Evolutionary conservation across 2,888 invertebrate genomes (phyloP), one percentile per base, ranked within the genome.

Genomic region (Pollenia amentaria): DNA sequence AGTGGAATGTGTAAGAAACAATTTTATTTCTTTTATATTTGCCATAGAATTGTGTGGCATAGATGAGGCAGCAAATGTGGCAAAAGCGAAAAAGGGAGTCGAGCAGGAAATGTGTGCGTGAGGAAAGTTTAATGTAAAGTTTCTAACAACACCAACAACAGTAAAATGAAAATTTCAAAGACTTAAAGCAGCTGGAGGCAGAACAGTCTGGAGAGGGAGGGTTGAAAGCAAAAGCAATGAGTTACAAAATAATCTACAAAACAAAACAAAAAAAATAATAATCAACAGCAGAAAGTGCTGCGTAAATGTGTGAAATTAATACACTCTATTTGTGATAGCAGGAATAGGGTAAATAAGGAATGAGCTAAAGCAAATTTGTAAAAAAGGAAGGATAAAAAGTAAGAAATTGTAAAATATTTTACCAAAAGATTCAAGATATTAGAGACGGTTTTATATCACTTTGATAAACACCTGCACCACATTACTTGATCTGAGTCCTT

Each of bases 251-350:
- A 75, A 67, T 75, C 40, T 16, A 46, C 10, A 53, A 53, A 40
- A 70, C 29, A 29, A 53, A 65, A 65, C 51, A 44, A 21, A n/a
- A n/a, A 18, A 40, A 16, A 46, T 18, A 6, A 67, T 57, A 67
- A n/a, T 42, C 16, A 60, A 53, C 12, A 64, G 67, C 44, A 57
- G 29, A 87, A 87, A 83, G 72, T 76, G 76, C 73, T 87, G 87
- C 80, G 87, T 77, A 84, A 87, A 87, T 81, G 87, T 87, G 84
- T 87, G 80, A 84, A 84, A 81, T 80, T 84, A 84, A 87, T 81
- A 87, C 62, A 87, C 76, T 80, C 42, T 72, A 51, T 42, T 57
- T 48, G 75, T 16, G 48, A 60, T 53, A 60, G n/a, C n/a, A 18
- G 11, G 11, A 38, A 14, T 64, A 8, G 65, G 18, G 44, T 16